Conservation (phyloP, 2,888 invertebrate species). For the Serripes groenlandicus region DNA sequence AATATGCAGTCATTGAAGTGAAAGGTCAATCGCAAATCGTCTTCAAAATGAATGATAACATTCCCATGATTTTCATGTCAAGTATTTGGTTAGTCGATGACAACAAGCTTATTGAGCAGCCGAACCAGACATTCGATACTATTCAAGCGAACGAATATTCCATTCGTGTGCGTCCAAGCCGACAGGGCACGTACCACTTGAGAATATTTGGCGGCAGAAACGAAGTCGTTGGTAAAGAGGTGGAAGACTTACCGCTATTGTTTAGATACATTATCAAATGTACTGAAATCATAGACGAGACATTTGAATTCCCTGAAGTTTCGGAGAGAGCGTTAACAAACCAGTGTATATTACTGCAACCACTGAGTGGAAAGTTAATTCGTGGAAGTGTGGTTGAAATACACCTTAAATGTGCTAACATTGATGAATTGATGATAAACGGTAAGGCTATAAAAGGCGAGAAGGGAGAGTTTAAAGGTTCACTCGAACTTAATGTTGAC, state of each 20-base stretch:
- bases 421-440: conserved; percentile 33
- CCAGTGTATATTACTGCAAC: conserved; percentile 35
- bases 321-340: conserved; percentile 9
- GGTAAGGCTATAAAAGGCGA: conserved; percentile 17
- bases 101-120: conserved; percentile 10
- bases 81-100: conserved; percentile 7
- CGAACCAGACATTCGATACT: conserved; percentile 21
- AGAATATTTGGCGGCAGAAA: conserved; percentile 34
- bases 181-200: conserved; percentile 33
- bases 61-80: neutral
- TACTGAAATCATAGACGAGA: conserved; percentile 12
- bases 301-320: conserved; percentile 40
- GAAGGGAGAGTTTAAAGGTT: conserved; percentile 29
- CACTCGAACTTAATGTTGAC: conserved; percentile 8
- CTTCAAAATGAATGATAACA: neutral
- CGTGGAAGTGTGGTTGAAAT: conserved; percentile 28
- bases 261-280: conserved; percentile 44
- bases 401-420: conserved; percentile 27
- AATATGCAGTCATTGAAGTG: conserved; percentile 13
- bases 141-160: conserved; percentile 5
- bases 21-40: conserved; percentile 5
- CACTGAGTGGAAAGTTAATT: conserved; percentile 29
- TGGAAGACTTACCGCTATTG: conserved; percentile 21
- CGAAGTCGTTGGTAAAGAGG: conserved; percentile 1
- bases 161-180: conserved; percentile 36